Evolutionary conservation across 2,797 vertebrate genomes (phyloP), one percentile per base, ranked within the genome.

Genomic region (Scarus forsteni): DNA sequence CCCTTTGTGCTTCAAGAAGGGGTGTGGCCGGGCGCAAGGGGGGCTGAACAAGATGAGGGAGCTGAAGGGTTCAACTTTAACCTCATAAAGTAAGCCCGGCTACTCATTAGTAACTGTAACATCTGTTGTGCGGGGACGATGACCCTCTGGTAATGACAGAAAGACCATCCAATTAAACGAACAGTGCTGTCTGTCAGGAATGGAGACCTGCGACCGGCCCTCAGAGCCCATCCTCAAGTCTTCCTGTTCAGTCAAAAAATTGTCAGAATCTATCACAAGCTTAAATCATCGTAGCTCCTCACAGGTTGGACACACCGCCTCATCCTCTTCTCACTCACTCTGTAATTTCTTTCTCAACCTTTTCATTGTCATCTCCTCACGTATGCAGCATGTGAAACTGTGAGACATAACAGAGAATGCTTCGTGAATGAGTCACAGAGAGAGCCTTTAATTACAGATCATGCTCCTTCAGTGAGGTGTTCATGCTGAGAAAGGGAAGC

Each of bases 41-140:
- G 76, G 61, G 66, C 55, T 50, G 61, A 84, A 49, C 58, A 58
- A 81, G 69, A 88, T 62, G 73, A 83, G 75, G 83, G 83, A 80
- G 76, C 81, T 81, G 81, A 86, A 85, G 81, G 89, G 73, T 83
- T 92, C 87, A 94, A 94, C 92, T 94, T 93, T 94, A 92, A 94
- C 94, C 94, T 91, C 94, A 93, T 95, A 94, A 94, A 95, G 70
- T 72, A 62, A 90, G 83, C 69, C 84, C 71, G 54, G 88, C 93
- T 94, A 92, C 89, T 95, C 92, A 95, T 95, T 95, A 94, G 90
- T 88, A 88, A 90, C 86, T 88, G 93, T 92, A 95, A 94, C 94
- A 95, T 93, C 94, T 95, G 94, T 88, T 92, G 79, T 66, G 79
- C 61, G 55, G 80, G 80, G 84, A 86, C 73, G 75, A 89, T 92